Percentiles rank a stretch among this genome's conserved stretches.
phyloP scores from a whole-genome alignment of 2,797 vertebrate species.

The Paedocypris micromegethes region DNA sequence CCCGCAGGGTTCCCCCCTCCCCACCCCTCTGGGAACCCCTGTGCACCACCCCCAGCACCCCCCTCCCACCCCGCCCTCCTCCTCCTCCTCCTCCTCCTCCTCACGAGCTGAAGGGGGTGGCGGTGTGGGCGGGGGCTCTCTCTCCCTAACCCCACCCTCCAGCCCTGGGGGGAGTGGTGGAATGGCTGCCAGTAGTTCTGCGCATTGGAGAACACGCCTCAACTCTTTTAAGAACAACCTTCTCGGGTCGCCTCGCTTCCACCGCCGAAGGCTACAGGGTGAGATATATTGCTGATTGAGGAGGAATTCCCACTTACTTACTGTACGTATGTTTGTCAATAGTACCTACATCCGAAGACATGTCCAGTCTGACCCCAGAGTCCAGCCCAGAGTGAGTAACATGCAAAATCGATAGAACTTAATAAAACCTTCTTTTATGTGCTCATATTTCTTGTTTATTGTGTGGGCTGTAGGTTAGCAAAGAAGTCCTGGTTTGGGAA shows the following conservation, averaged over 20 bases:
- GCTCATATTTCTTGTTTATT: too few relatives aligned
- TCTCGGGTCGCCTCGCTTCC: constrained; percentile 88
- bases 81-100: constrained; percentile 81
- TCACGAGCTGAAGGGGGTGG: constrained; percentile 69
- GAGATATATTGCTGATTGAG: constrained; percentile 25
- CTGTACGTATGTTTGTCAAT: constrained; percentile 18
- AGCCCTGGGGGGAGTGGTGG: constrained; percentile 72
- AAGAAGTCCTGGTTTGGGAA: constrained; percentile 93
- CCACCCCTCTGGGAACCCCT: constrained; percentile 85
- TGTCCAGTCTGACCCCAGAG: constrained; percentile 91
- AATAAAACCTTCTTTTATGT: too few relatives aligned
- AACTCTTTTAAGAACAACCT: constrained; percentile 93
- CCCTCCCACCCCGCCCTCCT: constrained; percentile 76
- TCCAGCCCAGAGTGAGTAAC: constrained; percentile 87
- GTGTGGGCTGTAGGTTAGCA: constrained; percentile 68
- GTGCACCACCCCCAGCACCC: constrained; percentile 81
- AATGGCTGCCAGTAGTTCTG: constrained; percentile 79
- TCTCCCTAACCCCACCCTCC: constrained; percentile 79
- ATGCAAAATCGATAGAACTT: neutral
- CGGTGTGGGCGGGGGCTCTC: constrained; percentile 66
- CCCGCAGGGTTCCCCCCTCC: constrained; percentile 79
- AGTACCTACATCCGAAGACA: constrained; percentile 90
- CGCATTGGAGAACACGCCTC: constrained; percentile 86
- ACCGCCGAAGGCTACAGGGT: constrained; percentile 91
- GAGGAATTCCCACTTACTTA: neutral